Evolutionary conservation across 2,888 invertebrate genomes (phyloP), one percentile per base, ranked within the genome.

Genomic region (Cataglyphis rosenhaueri): DNA sequence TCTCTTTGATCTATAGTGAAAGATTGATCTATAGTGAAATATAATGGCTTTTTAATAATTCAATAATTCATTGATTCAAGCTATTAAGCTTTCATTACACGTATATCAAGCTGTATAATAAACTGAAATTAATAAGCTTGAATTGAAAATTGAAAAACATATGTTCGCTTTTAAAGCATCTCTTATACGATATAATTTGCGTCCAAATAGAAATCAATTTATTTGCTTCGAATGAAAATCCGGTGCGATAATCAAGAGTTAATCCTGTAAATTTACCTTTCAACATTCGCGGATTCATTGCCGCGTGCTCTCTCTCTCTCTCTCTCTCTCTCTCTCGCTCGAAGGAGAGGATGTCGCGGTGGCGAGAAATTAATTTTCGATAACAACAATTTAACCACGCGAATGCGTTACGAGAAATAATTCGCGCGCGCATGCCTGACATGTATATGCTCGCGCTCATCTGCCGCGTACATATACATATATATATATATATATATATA

Each of bases 331-430:
- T 29, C 29, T 65, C 55, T 44, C 44, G 21, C 12, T 18, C 29
- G 0, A 29, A 78, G 41, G 32, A 9, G 21, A 9, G 29, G 4
- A 68, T 32, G 41, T 59, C 59, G 59, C 68, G 32, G 29, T 57
- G 29, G 55, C 32, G 59, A 29, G 35, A 48, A 44, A 70, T 79
- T 59, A 68, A 61, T 70, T 79, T 68, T 61, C 78, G 35, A 79
- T 70, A 70, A 79, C 21, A 68, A 59, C 59, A 70, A 70, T 79
- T 79, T 44, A 32, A 21, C 57, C 59, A 32, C 18, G 35, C 59
- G 15, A 59, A 15, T 38, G 68, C 68, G 44, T 68, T 41, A 57
- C 35, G 59, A 66, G 68, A 78, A 68, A 78, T 78, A 78, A 78
- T 78, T 78, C 59, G 21, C 66, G 59, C 59, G 57, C 35, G 9